Conservation (phyloP, 1,140 invertebrate genomes). For the Drosophila subpulchrella region DNA sequence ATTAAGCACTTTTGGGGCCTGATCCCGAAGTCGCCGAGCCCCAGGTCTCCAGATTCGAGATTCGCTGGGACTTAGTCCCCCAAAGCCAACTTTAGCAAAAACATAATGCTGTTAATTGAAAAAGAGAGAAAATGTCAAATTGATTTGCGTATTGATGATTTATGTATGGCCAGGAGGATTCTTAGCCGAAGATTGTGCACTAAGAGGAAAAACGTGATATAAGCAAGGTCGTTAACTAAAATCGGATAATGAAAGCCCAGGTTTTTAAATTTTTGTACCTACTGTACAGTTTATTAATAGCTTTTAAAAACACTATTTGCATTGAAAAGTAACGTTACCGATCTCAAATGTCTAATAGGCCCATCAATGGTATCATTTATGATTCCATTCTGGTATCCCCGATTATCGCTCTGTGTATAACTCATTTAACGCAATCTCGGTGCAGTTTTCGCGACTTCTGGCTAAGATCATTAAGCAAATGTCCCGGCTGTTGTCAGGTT, state of each 20-base stretch:
- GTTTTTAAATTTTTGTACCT: no score
- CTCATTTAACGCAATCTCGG: conserved; percentile 41
- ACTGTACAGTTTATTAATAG: no score
- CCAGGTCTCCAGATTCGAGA: neutral
- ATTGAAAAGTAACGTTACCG: no score
- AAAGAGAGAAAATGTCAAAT: conserved; percentile 71
- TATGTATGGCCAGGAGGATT: conserved; percentile 45
- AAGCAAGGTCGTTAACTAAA: no score
- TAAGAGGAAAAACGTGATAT: neutral
- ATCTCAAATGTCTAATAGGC: no score
- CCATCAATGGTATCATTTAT: no score
- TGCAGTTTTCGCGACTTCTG: conserved; percentile 44
- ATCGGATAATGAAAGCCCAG: no score
- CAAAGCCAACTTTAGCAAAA: conserved; percentile 74
- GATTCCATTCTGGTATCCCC: no score
- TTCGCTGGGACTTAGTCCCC: conserved; percentile 25
- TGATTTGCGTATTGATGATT: conserved; percentile 76
- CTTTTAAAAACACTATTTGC: no score
- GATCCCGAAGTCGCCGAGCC: conserved; percentile 18
- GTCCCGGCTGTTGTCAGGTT: conserved; percentile 78
- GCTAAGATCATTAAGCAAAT: conserved; percentile 79
- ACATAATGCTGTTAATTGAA: conserved; percentile 83
- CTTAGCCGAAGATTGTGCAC: conserved; percentile 14
- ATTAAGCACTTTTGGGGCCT: conserved; percentile 67
- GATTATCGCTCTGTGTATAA: conserved; percentile 38